Evolutionary conservation across 2,888 invertebrate genomes (phyloP).

Genomic region (Monopis laevigella): DNA sequence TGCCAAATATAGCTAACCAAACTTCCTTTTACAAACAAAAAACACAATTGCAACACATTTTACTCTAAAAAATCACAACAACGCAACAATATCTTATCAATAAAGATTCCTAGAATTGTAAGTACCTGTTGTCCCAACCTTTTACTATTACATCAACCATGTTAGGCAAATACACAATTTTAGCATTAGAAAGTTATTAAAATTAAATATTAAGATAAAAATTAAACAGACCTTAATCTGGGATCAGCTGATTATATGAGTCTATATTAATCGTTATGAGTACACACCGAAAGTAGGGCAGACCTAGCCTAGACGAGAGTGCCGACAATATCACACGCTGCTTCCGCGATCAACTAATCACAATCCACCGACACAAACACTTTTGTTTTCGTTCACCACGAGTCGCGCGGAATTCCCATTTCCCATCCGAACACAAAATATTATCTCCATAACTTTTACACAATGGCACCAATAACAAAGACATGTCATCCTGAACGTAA

Average conservation of each 20-base stretch:
- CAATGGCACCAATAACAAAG: conserved; percentile 44
- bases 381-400: conserved; percentile 14
- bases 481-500: conserved; percentile 53
- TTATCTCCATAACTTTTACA: conserved; percentile 16
- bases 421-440: neutral
- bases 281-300: conserved; percentile 60
- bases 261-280: conserved; percentile 59
- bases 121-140: too few species aligned
- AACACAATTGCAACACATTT: too few species aligned
- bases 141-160: too few species aligned
- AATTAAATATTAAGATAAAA: too few species aligned
- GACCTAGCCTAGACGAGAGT: conserved; percentile 39
- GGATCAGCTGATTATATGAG: conserved; percentile 61
- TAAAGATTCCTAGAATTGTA: too few species aligned
- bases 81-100: too few species aligned
- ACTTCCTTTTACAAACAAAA: too few species aligned
- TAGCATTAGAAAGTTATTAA: too few species aligned
- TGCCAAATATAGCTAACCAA: conserved; percentile 2
- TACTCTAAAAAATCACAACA: too few species aligned
- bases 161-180: too few species aligned
- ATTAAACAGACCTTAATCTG: conserved; percentile 32
- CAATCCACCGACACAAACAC: conserved; percentile 14
- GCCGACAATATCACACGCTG: conserved; percentile 40
- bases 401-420: too few species aligned
- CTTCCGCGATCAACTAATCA: conserved; percentile 24